phyloP scores from a whole-genome alignment of 2,797 vertebrate genomes.

The Danio aesculapii region DNA sequence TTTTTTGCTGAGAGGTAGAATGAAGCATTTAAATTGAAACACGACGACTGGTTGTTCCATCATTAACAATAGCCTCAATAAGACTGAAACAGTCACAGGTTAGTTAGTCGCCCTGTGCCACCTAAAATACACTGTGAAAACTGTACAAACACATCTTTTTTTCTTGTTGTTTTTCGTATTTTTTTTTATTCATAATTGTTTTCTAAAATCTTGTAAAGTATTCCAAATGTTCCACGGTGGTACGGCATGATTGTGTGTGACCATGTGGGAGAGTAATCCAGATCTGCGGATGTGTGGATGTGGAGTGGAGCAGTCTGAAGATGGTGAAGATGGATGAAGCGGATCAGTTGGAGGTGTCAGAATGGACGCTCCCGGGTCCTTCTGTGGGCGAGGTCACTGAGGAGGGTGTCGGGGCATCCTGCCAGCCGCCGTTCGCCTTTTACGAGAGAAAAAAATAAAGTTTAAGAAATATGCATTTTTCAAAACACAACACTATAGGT shows the following conservation, averaged over 20 bases:
- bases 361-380: conserved; percentile 99
- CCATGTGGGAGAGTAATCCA: conserved; percentile 40
- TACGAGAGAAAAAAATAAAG: conserved; percentile 6
- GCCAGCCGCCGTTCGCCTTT: conserved; percentile 99
- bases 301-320: conserved; percentile 50
- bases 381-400: conserved; percentile 99
- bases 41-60: conserved; percentile 75
- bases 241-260: conserved; percentile 63
- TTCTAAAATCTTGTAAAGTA: conserved; percentile 83
- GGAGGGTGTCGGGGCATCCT: conserved; percentile 97
- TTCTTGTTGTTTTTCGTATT: background rate
- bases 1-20: conserved; percentile 89
- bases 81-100: conserved; percentile 76
- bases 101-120: conserved; percentile 79
- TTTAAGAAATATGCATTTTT: background rate
- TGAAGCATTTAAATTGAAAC: conserved; percentile 76
- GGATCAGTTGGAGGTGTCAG: conserved; percentile 99
- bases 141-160: conserved; percentile 78
- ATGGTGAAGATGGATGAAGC: conserved; percentile 69
- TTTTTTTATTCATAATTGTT: conserved; percentile 59
- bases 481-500: background rate
- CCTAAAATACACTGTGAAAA: conserved; percentile 81
- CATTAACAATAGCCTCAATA: conserved; percentile 71
- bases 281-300: conserved; percentile 34
- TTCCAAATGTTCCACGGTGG: conserved; percentile 82